Conservation (phyloP, 2,797 vertebrate species). For the Smutsia temminckii region DNA sequence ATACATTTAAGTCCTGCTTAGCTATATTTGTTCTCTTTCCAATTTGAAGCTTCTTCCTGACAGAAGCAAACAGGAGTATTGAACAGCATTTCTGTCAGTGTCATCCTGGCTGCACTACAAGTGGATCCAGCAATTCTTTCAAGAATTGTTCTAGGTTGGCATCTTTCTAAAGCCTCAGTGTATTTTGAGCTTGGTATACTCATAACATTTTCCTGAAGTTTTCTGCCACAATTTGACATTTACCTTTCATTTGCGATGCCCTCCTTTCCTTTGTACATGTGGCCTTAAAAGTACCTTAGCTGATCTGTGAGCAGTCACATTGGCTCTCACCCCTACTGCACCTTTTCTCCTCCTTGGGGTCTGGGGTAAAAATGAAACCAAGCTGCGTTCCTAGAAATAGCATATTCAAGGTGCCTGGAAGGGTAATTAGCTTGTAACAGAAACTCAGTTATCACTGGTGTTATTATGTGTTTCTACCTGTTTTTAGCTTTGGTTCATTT, state of each 20-base stretch:
- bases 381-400: neutral
- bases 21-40: neutral
- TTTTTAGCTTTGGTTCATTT: conserved; percentile 12
- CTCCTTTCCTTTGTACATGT: neutral
- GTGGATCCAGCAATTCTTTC: neutral
- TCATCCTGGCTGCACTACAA: neutral
- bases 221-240: neutral
- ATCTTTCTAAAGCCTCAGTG: neutral
- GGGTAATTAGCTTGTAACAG: neutral
- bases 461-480: neutral
- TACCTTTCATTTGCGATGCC: neutral
- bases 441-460: neutral
- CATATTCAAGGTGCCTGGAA: neutral
- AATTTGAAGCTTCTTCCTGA: neutral
- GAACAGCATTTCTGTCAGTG: neutral
- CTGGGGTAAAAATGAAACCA: neutral
- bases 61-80: neutral
- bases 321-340: neutral
- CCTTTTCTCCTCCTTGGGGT: neutral
- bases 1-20: neutral
- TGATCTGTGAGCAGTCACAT: neutral
- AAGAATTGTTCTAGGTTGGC: neutral
- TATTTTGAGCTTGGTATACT: neutral
- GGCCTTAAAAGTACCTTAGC: neutral
- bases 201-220: neutral